Evolutionary conservation across 2,113 vertebrate species (phyloP).

Genomic region (Anthoscopus minutus): DNA sequence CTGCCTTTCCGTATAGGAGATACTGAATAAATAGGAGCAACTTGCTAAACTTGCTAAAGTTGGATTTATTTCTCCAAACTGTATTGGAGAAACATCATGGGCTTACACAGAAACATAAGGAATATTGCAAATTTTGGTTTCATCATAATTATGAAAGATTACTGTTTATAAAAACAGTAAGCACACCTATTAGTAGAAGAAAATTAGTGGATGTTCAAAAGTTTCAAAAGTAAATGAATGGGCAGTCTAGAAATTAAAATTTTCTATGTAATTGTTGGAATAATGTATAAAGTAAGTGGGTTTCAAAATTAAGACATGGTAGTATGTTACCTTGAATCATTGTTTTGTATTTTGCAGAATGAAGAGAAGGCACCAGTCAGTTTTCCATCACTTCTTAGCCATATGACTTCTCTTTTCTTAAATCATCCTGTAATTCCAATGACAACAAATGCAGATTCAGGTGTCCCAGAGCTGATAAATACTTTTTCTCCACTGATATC

Average conservation of each 20-base stretch:
- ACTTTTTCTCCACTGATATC: slow-evolving; percentile 74
- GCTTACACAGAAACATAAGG: background rate
- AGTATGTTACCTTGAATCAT: background rate
- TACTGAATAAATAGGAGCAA: background rate
- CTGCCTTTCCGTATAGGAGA: background rate
- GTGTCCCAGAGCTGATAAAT: slow-evolving; percentile 55
- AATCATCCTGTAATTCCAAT: slow-evolving; percentile 84
- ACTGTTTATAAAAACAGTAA: background rate
- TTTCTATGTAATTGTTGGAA: background rate
- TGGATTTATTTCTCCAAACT: background rate
- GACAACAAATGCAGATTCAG: slow-evolving; percentile 48
- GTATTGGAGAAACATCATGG: background rate
- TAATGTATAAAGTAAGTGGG: background rate
- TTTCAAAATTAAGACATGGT: background rate
- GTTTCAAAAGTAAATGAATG: background rate
- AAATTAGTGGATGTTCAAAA: background rate
- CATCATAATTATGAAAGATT: background rate
- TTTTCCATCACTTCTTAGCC: slow-evolving; percentile 86
- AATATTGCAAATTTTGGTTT: background rate
- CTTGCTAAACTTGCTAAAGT: too few relatives aligned
- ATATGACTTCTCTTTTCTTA: slow-evolving; percentile 77
- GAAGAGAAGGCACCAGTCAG: slow-evolving; percentile 74
- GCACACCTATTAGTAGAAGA: background rate
- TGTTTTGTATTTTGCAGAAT: slow-evolving; percentile 52
- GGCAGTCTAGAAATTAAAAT: background rate